These are phyloP conservation scores for Ceyx cyanopectus DNA, from an alignment of 2,113 vertebrate species.

Conservation along the genomic window DNA sequence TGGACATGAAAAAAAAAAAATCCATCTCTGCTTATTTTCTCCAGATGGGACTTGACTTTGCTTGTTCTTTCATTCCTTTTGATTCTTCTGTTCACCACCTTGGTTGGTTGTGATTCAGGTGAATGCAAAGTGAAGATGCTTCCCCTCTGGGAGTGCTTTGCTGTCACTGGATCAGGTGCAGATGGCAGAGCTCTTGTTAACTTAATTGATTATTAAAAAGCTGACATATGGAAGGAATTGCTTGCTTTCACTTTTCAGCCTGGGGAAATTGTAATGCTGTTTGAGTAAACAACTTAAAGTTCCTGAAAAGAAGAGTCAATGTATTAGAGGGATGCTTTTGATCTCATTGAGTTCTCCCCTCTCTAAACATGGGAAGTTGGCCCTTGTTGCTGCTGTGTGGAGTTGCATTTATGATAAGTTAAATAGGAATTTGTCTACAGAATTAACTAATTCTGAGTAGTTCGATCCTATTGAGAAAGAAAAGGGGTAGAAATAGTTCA, in stretches of 20 bases:
- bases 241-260: constrained; percentile 2
- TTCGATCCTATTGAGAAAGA: background rate
- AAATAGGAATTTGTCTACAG: background rate
- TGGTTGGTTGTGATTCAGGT: constrained; percentile 22
- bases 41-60: background rate
- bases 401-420: background rate
- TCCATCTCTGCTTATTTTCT: background rate
- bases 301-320: background rate
- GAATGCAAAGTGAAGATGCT: constrained; percentile 2
- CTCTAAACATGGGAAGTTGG: background rate
- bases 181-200: constrained; percentile 26
- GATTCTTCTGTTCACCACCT: background rate
- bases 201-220: constrained; percentile 57
- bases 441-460: background rate
- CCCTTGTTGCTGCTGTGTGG: background rate
- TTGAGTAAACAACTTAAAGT: background rate
- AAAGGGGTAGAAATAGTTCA: background rate
- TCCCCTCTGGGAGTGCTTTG: background rate
- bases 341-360: background rate
- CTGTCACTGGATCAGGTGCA: constrained; percentile 48
- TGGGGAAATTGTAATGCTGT: background rate
- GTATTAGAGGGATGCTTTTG: background rate
- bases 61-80: constrained; percentile 22
- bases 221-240: constrained; percentile 34
- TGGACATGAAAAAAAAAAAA: background rate